Conservation (phyloP, 2,888 invertebrate species). For the Tipula vernalis region DNA sequence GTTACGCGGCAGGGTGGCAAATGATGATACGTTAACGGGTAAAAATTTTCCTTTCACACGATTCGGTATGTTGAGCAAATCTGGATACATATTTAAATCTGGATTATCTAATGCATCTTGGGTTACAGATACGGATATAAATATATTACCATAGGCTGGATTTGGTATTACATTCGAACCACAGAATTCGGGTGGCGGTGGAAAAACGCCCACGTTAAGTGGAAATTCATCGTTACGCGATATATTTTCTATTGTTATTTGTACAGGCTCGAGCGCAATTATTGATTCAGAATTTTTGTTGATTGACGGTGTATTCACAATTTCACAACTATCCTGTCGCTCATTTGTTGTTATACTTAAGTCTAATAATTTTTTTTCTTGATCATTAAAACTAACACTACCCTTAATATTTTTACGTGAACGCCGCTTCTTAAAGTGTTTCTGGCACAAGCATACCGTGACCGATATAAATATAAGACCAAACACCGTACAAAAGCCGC, state of each 20-base stretch:
- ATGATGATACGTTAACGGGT: slow-evolving; percentile 31
- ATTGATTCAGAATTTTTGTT: slow-evolving; percentile 35
- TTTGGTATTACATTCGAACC: slow-evolving; percentile 32
- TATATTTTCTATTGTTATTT: slow-evolving; percentile 44
- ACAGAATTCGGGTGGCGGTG: slow-evolving; percentile 47
- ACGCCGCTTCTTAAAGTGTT: slow-evolving; percentile 38
- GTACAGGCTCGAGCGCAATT: slow-evolving; percentile 47
- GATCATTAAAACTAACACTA: slow-evolving; percentile 73
- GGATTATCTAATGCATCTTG: slow-evolving; percentile 52
- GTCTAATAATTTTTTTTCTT: slow-evolving; percentile 75
- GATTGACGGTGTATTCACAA: slow-evolving; percentile 47
- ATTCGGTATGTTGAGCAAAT: slow-evolving; percentile 59
- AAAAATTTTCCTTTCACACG: slow-evolving; percentile 34
- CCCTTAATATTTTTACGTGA: slow-evolving; percentile 55
- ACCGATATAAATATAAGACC: slow-evolving; percentile 46
- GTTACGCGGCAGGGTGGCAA: slow-evolving; percentile 39
- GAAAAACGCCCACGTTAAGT: slow-evolving; percentile 37
- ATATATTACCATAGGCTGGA: slow-evolving; percentile 50
- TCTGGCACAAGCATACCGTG: slow-evolving; percentile 42
- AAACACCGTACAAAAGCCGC: slow-evolving; percentile 53
- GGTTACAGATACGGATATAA: slow-evolving; percentile 67
- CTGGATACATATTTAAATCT: slow-evolving; percentile 62
- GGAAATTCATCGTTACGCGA: slow-evolving; percentile 35
- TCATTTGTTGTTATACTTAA: slow-evolving; percentile 61
- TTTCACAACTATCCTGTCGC: slow-evolving; percentile 47